Percentiles rank a stretch among this genome's conserved stretches.
Evolutionary conservation across 1,140 invertebrate genomes (phyloP).

Genomic region (Eufriesea mexicana): DNA sequence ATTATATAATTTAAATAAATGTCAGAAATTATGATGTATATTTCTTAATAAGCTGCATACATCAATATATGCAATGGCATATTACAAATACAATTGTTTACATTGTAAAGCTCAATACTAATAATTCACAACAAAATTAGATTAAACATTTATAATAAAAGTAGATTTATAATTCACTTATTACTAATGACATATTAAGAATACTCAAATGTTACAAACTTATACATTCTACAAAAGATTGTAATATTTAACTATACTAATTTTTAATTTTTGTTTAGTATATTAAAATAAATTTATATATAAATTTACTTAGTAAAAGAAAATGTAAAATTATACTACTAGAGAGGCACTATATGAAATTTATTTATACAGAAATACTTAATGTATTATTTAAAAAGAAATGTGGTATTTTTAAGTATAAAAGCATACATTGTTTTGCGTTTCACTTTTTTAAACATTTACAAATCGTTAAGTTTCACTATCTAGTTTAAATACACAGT

Average conservation of each 20-base stretch:
- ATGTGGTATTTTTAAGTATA: not conserved
- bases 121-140: not conserved
- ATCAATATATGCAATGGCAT: not conserved
- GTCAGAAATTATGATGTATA: slow-evolving; percentile 8
- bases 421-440: not conserved
- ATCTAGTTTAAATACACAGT: not conserved
- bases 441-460: slow-evolving; percentile 5
- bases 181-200: not conserved
- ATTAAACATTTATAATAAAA: not conserved
- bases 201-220: not conserved
- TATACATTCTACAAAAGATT: not conserved
- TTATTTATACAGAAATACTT: slow-evolving; percentile 2
- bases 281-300: not conserved
- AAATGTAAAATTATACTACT: not conserved
- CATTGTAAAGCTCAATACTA: not conserved
- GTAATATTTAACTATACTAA: not conserved
- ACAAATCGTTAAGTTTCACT: not conserved
- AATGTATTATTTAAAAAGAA: not conserved
- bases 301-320: not conserved
- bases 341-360: slow-evolving; percentile 4
- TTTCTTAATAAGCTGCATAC: not conserved
- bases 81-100: not conserved
- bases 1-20: not conserved
- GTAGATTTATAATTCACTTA: slow-evolving; percentile 1
- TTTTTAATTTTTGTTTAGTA: not conserved